phyloP scores from a whole-genome alignment of 2,113 vertebrate genomes.

The Crotophaga sulcirostris region DNA sequence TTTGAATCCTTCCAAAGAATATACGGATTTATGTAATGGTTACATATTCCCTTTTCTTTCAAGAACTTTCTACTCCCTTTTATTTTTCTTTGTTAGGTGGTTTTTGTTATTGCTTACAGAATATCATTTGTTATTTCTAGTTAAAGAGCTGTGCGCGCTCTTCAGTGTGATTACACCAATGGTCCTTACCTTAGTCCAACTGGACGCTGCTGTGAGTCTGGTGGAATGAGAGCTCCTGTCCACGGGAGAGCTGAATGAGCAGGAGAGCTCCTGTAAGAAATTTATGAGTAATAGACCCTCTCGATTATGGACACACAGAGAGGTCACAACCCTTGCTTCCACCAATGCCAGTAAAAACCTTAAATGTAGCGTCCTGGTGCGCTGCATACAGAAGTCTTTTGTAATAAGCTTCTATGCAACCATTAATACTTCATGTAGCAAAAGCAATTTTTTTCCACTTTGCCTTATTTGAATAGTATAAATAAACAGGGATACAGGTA shows the following conservation, averaged over 20 bases:
- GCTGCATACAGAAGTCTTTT: not conserved
- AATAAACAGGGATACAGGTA: not conserved
- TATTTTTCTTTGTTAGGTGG: not conserved
- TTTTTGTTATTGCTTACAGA: not conserved
- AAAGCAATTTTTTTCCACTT: not conserved
- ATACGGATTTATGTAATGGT: not conserved
- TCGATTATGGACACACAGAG: fast-evolving
- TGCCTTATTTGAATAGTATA: not conserved
- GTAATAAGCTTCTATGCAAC: not conserved
- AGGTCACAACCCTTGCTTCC: not conserved
- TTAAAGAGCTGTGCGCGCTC: not conserved
- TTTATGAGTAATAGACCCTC: not conserved
- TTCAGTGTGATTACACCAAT: fast-evolving
- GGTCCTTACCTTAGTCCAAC: not conserved
- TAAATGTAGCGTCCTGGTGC: not conserved
- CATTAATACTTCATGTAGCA: not conserved
- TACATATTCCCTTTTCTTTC: not conserved
- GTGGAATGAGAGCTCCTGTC: not conserved
- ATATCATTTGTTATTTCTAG: not conserved
- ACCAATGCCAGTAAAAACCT: not conserved
- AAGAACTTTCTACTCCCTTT: not conserved
- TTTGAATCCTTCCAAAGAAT: not conserved
- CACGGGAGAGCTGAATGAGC: not conserved
- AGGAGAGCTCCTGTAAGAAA: not conserved
- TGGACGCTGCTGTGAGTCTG: not conserved